Evolutionary conservation across 2,797 vertebrate genomes (phyloP).

Genomic region (Catharus ustulatus): DNA sequence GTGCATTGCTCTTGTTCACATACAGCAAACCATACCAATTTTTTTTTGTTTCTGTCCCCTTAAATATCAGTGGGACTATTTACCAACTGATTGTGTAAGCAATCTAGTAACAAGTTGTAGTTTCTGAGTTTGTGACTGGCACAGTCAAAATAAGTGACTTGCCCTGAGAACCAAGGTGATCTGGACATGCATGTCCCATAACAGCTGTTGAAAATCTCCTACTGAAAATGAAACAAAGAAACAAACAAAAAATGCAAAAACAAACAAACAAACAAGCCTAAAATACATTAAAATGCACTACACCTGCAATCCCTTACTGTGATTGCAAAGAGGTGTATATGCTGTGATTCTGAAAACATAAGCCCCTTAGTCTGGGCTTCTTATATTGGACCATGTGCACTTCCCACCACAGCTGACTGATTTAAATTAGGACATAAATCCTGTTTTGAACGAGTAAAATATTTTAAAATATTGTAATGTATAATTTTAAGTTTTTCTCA

Average conservation of each 20-base stretch:
- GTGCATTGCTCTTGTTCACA: neutral
- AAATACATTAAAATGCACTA: neutral
- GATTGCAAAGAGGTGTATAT: neutral
- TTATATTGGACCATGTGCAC: neutral
- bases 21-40: neutral
- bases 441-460: neutral
- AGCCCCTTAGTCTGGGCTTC: neutral
- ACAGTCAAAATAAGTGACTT: rapidly evolving
- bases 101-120: neutral
- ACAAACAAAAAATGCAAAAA: neutral
- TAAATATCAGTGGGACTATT: neutral
- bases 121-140: neutral
- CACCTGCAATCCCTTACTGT: neutral
- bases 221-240: neutral
- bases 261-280: neutral
- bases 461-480: neutral
- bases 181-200: neutral
- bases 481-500: neutral
- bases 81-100: neutral
- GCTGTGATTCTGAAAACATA: neutral
- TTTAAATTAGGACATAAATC: neutral
- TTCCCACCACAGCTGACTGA: neutral
- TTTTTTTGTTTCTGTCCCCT: neutral
- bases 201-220: neutral
- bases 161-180: neutral